Evolutionary conservation across 2,888 invertebrate species (phyloP).

Genomic region (Diaprepes abbreviatus): DNA sequence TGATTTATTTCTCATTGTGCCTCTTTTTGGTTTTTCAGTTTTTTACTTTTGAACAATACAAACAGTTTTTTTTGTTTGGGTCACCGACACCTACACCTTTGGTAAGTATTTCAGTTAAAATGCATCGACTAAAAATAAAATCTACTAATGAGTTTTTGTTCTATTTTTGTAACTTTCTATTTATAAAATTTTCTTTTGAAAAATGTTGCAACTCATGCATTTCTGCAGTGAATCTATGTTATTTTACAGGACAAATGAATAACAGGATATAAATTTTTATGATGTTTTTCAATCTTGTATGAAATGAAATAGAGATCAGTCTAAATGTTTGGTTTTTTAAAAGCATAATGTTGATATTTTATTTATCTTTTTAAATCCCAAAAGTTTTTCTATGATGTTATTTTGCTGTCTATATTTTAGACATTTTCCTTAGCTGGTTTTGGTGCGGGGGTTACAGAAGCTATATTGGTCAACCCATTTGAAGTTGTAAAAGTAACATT

Average conservation of each 20-base stretch:
- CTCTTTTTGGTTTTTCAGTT: constrained; percentile 73
- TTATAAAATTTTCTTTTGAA: neutral
- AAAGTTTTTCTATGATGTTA: no score
- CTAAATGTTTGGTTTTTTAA: no score
- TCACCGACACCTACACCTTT: constrained; percentile 81
- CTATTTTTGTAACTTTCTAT: constrained; percentile 8
- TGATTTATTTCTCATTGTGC: constrained; percentile 42
- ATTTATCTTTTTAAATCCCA: no score
- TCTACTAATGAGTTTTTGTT: neutral
- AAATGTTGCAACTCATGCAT: constrained; percentile 9
- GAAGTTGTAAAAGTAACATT: constrained; percentile 95
- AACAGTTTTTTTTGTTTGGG: constrained; percentile 86
- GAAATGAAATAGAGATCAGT: no score
- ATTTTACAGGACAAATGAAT: no score
- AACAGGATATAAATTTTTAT: no score
- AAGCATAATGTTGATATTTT: no score
- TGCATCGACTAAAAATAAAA: constrained; percentile 16
- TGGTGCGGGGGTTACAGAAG: constrained; percentile 92
- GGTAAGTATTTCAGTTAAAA: constrained; percentile 69
- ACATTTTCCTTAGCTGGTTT: constrained; percentile 91
- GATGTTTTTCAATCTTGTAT: no score
- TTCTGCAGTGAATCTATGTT: no score
- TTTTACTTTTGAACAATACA: constrained; percentile 94
- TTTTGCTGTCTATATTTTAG: constrained; percentile 73
- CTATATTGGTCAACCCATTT: constrained; percentile 92